These are phyloP conservation scores for Babylonia areolata DNA, from an alignment of 1,140 invertebrate genomes.

Conservation along the genomic window DNA sequence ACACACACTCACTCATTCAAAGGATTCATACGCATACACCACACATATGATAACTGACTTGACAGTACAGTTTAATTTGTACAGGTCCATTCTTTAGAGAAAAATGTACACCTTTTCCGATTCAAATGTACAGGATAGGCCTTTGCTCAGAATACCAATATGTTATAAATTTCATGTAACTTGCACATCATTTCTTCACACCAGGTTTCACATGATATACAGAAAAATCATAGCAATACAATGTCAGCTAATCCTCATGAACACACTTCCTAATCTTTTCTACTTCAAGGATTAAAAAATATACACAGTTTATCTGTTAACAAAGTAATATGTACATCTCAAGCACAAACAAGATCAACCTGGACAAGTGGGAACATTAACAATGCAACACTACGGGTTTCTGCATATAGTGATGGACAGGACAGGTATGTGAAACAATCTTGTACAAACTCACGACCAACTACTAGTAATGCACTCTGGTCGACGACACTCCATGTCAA, in stretches of 20 bases:
- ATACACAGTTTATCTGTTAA: background rate
- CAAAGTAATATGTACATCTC: background rate
- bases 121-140: background rate
- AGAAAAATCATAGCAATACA: background rate
- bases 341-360: background rate
- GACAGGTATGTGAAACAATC: no score
- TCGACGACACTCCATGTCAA: background rate
- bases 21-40: background rate
- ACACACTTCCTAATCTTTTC: background rate
- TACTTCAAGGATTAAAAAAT: background rate
- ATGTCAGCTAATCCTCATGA: background rate
- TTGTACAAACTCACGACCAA: no score
- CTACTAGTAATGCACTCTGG: no score
- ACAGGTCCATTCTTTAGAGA: background rate
- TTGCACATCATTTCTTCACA: background rate
- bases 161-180: background rate
- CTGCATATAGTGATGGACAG: background rate
- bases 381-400: background rate
- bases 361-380: background rate
- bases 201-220: slow-evolving; percentile 1
- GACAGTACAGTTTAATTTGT: background rate
- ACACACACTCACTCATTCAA: no score
- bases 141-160: background rate
- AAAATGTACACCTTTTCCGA: background rate
- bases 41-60: background rate